Conservation (phyloP, 2,888 invertebrate genomes). For the Drosophila cracens region DNA sequence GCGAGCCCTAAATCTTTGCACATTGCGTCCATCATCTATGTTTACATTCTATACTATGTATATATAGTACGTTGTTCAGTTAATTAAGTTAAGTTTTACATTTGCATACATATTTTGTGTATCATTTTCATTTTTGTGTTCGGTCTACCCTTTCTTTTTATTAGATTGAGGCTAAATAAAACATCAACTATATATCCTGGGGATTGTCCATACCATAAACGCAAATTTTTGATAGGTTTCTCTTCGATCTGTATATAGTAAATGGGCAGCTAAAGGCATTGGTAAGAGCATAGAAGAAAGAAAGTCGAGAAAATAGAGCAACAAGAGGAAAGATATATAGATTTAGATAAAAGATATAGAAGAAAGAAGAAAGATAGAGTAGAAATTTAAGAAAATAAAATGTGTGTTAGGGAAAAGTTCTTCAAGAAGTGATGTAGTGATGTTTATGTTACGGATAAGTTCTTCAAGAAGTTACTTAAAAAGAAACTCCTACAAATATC, state of each 20-base stretch:
- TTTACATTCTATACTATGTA: slow-evolving; percentile 30
- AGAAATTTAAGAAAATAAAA: not conserved
- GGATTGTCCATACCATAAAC: slow-evolving; percentile 80
- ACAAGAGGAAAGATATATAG: not conserved
- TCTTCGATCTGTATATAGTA: slow-evolving; percentile 37
- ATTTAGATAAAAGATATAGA: not conserved
- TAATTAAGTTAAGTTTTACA: slow-evolving; percentile 26
- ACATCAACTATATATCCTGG: slow-evolving; percentile 60
- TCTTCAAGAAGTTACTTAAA: not conserved
- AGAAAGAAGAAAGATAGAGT: not conserved
- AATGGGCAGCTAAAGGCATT: slow-evolving; percentile 17
- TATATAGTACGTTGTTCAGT: slow-evolving; percentile 37
- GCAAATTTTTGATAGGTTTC: slow-evolving; percentile 73
- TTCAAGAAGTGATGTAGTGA: not conserved
- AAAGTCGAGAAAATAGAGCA: not conserved
- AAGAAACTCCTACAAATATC: not conserved
- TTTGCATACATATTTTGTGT: slow-evolving; percentile 34
- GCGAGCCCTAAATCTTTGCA: slow-evolving; percentile 58
- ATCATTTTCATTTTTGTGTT: slow-evolving; percentile 10
- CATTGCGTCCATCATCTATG: slow-evolving; percentile 53
- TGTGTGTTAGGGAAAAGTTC: not conserved
- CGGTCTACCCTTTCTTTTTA: slow-evolving; percentile 4
- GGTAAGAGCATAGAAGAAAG: not conserved
- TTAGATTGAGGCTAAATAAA: slow-evolving; percentile 46
- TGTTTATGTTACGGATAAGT: too few relatives aligned